These are phyloP conservation scores for Sanderia malayensis DNA, from an alignment of 30 jellyfish, hydroid and myxozoan genomes.

Conservation along the genomic window DNA sequence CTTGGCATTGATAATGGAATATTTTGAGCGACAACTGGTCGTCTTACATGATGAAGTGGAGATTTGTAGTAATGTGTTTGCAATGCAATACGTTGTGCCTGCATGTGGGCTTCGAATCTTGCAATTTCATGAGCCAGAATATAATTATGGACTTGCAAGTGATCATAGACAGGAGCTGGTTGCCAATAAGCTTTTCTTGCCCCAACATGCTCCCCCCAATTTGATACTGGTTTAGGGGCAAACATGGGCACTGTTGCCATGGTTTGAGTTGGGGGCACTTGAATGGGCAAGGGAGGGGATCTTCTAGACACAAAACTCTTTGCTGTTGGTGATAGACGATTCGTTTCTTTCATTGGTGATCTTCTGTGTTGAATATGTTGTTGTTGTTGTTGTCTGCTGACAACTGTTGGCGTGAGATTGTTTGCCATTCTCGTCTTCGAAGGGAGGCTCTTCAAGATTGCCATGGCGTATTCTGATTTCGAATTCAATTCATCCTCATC, in stretches of 20 bases:
- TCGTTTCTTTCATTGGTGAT: constrained; percentile 10
- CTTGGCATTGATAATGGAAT: constrained; percentile 3
- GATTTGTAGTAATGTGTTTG: constrained; percentile 86
- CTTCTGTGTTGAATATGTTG: neutral
- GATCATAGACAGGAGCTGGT: constrained; percentile 77
- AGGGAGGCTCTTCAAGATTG: constrained; percentile 54
- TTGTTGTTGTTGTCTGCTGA: neutral
- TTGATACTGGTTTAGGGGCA: constrained; percentile 53
- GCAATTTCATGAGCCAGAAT: constrained; percentile 91
- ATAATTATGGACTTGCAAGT: constrained; percentile 84
- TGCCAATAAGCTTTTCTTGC: constrained; percentile 71
- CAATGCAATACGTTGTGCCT: constrained; percentile 82
- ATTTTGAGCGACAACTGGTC: constrained; percentile 30
- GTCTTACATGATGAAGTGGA: constrained; percentile 46
- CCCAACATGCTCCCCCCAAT: constrained; percentile 50
- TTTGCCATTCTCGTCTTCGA: constrained; percentile 2
- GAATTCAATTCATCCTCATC: constrained; percentile 77
- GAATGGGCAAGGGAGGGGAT: constrained; percentile 63
- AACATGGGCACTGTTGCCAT: constrained; percentile 39
- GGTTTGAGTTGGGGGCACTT: constrained; percentile 36
- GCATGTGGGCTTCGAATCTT: constrained; percentile 84
- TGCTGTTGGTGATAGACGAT: constrained; percentile 92
- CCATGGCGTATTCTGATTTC: constrained; percentile 68
- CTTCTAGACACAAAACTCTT: constrained; percentile 82
- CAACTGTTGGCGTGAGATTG: neutral